Percentiles rank a stretch among this genome's conserved stretches.
These are phyloP conservation scores for Lapara coniferarum DNA, from an alignment of 2,888 invertebrate genomes.

Conservation along the genomic window DNA sequence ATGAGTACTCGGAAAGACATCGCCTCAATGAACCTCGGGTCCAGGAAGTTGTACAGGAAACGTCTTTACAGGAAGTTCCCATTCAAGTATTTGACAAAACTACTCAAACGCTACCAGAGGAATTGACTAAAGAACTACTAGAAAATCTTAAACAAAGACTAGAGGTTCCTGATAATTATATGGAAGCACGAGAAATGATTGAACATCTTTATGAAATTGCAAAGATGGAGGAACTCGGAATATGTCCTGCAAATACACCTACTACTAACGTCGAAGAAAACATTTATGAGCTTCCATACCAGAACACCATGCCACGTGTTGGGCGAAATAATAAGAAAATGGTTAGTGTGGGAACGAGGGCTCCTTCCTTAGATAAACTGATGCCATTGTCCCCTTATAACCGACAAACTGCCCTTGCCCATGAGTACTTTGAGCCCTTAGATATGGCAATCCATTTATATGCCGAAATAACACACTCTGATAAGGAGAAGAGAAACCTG, in stretches of 20 bases:
- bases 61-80: constrained; percentile 52
- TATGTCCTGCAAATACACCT: constrained; percentile 55
- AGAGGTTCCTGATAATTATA: constrained; percentile 88
- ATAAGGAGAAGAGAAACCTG: constrained; percentile 62
- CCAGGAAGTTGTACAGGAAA: constrained; percentile 66
- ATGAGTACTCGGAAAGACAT: constrained; percentile 86
- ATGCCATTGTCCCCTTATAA: constrained; percentile 77
- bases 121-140: constrained; percentile 88
- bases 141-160: constrained; percentile 87
- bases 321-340: constrained; percentile 73
- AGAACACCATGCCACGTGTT: constrained; percentile 67
- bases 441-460: constrained; percentile 85
- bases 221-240: constrained; percentile 84
- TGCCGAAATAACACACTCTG: constrained; percentile 83
- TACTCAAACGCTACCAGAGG: constrained; percentile 89
- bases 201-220: constrained; percentile 90
- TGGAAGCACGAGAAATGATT: constrained; percentile 90
- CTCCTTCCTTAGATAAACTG: constrained; percentile 84
- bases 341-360: constrained; percentile 83
- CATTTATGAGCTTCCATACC: constrained; percentile 85
- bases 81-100: constrained; percentile 83
- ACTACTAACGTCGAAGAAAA: constrained; percentile 73
- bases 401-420: constrained; percentile 68
- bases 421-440: constrained; percentile 81
- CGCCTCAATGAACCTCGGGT: constrained; percentile 83